Percentiles rank a stretch among this genome's conserved stretches.
Conservation (phyloP, 2,888 invertebrate species). For the Enchytraeus crypticus region DNA sequence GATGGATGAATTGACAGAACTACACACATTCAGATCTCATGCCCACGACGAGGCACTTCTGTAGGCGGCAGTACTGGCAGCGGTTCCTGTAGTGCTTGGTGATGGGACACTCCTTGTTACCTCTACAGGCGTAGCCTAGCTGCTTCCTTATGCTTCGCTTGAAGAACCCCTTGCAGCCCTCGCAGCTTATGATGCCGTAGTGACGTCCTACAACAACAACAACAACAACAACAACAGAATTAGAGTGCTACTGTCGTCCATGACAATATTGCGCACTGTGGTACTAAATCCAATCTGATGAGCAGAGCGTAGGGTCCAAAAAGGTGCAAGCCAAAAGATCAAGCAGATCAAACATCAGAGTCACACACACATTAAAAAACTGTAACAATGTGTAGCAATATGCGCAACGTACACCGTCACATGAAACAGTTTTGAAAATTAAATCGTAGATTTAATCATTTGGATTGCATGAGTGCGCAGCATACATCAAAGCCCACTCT, state of each 20-base stretch:
- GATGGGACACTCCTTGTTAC: conserved; percentile 91
- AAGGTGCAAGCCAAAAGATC: background rate
- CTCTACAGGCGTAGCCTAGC: conserved; percentile 89
- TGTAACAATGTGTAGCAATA: background rate
- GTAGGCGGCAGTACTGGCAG: conserved; percentile 94
- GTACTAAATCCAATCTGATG: no score
- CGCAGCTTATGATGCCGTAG: conserved; percentile 81
- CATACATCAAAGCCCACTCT: no score
- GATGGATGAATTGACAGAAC: no score
- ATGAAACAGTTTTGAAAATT: background rate
- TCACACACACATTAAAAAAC: background rate
- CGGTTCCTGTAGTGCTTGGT: conserved; percentile 96
- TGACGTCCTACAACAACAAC: conserved; percentile 69
- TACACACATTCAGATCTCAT: conserved; percentile 96
- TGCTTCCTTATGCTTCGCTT: conserved; percentile 94
- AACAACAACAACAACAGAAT: no score
- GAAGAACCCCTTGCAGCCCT: conserved; percentile 97
- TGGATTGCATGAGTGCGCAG: no score
- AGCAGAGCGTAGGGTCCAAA: no score
- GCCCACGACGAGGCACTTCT: conserved; percentile 93
- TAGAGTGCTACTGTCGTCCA: no score
- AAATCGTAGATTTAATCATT: no score
- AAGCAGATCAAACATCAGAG: background rate
- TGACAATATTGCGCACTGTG: no score
- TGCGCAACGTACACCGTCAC: background rate